Evolutionary conservation across 2,797 vertebrate species (phyloP).

Genomic region (Lithobates pipiens): DNA sequence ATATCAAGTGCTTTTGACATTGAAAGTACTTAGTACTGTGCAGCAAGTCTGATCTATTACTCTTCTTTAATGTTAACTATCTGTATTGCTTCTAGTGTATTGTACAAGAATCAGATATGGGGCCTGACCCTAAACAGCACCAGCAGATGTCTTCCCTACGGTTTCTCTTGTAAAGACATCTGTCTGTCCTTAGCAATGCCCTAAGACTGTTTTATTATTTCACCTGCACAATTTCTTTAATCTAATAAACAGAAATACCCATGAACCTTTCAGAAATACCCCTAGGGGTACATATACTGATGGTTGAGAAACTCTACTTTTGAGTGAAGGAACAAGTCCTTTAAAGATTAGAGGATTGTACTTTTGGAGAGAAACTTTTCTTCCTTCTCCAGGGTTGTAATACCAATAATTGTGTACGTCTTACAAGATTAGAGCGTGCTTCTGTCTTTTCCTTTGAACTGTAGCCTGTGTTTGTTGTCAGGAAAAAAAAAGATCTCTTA

Average conservation of each 20-base stretch:
- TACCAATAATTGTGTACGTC: slow-evolving; percentile 31
- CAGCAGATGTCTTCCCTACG: not conserved
- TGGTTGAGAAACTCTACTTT: not conserved
- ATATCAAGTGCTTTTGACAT: no score
- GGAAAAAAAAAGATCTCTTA: slow-evolving; percentile 20
- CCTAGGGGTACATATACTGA: not conserved
- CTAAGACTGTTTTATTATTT: not conserved
- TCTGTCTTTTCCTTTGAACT: slow-evolving; percentile 49
- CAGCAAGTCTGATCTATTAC: not conserved
- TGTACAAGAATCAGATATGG: not conserved
- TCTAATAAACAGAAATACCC: not conserved
- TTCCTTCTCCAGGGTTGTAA: slow-evolving; percentile 2
- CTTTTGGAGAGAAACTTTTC: slow-evolving; percentile 18
- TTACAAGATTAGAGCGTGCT: slow-evolving; percentile 31
- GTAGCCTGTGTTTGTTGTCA: slow-evolving; percentile 47
- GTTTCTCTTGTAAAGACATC: no score
- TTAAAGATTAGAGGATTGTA: slow-evolving; percentile 6
- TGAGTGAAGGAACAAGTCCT: not conserved
- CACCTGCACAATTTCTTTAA: not conserved
- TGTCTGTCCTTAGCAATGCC: not conserved
- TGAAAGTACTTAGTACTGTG: no score
- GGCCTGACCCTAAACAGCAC: not conserved
- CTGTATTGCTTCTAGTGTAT: not conserved
- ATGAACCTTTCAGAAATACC: no score
- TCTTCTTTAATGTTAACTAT: not conserved